These are phyloP conservation scores for Drosophila repleta DNA, from an alignment of 1,140 invertebrate genomes.

Conservation along the genomic window DNA sequence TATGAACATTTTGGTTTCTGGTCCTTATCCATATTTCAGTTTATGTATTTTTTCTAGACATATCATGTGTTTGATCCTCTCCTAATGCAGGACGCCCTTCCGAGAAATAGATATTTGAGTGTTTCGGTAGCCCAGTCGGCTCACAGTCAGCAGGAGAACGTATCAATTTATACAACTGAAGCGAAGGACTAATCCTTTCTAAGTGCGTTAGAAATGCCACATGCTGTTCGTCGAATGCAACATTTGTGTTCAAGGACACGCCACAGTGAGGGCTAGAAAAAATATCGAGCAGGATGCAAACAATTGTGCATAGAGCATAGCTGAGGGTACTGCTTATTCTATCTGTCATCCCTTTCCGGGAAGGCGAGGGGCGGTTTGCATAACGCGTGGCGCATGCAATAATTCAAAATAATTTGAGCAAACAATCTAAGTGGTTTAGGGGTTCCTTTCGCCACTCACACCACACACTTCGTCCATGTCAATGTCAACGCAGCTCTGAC, in stretches of 20 bases:
- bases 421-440: constrained; percentile 65
- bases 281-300: constrained; percentile 20
- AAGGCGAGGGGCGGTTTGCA: background rate
- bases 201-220: constrained; percentile 66
- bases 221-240: constrained; percentile 76
- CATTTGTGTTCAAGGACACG: constrained; percentile 79
- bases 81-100: background rate
- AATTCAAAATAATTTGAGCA: constrained; percentile 69
- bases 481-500: constrained; percentile 23
- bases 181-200: constrained; percentile 65
- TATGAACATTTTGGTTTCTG: too few relatives aligned
- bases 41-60: too few relatives aligned
- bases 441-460: constrained; percentile 10
- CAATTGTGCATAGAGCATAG: background rate
- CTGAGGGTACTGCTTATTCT: background rate
- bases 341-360: background rate
- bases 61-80: constrained; percentile 45
- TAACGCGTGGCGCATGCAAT: constrained; percentile 44
- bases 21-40: too few relatives aligned
- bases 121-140: constrained; percentile 3
- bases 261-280: constrained; percentile 7
- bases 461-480: constrained; percentile 7
- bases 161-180: constrained; percentile 24
- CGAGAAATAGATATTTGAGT: constrained; percentile 27
- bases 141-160: background rate